Evolutionary conservation across 2,888 invertebrate species (phyloP).

Genomic region (Formica aserva): DNA sequence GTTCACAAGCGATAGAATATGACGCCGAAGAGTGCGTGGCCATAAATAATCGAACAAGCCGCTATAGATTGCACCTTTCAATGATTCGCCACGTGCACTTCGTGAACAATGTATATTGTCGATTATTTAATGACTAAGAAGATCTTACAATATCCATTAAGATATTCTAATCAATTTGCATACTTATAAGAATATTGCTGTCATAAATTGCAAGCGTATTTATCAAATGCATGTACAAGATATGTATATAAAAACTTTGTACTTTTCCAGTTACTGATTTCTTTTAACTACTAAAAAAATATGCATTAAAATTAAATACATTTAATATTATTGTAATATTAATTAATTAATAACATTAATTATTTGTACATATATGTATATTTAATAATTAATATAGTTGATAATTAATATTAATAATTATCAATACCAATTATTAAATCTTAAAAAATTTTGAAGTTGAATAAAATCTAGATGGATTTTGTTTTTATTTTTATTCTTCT

Average conservation of each 20-base stretch:
- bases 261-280: neutral
- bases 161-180: neutral
- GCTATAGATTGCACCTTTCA: constrained; percentile 68
- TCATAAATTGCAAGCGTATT: neutral
- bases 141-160: neutral
- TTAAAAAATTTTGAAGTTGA: neutral
- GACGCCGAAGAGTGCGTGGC: constrained; percentile 73
- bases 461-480: neutral
- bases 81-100: constrained; percentile 16
- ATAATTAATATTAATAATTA: neutral
- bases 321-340: too few relatives aligned
- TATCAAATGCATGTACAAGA: neutral
- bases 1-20: constrained; percentile 70
- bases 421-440: neutral
- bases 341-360: neutral
- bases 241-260: neutral
- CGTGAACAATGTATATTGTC: constrained; percentile 16
- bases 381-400: neutral
- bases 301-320: neutral
- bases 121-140: constrained; percentile 23
- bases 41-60: constrained; percentile 83
- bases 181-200: neutral
- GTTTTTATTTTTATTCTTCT: too few relatives aligned
- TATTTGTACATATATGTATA: neutral
- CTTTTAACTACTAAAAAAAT: neutral